These are phyloP conservation scores for Musca domestica DNA, from an alignment of 1,140 invertebrate species.

Conservation along the genomic window DNA sequence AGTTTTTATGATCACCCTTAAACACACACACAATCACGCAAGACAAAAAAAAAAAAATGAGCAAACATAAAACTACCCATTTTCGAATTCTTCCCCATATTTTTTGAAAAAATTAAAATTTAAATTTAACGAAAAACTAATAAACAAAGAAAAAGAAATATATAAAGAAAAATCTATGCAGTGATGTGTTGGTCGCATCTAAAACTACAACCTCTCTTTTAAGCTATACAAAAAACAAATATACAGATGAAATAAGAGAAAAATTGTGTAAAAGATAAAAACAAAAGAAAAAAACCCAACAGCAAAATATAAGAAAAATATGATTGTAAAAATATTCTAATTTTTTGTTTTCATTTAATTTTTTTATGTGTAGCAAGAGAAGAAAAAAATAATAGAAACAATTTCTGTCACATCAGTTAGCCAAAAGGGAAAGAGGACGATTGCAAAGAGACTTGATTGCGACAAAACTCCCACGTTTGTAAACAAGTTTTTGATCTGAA, in stretches of 20 bases:
- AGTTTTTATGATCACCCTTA: not conserved
- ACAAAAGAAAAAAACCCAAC: not conserved
- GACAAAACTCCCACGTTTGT: too few relatives aligned
- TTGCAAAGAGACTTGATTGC: too few relatives aligned
- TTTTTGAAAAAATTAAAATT: slow-evolving; percentile 32
- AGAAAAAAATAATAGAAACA: too few relatives aligned
- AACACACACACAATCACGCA: too few relatives aligned
- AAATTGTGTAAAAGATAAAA: not conserved
- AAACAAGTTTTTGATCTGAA: too few relatives aligned
- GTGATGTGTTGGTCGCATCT: slow-evolving; percentile 50
- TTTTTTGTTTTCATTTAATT: slow-evolving; percentile 6
- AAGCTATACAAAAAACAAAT: slow-evolving; percentile 2
- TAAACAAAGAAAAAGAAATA: slow-evolving; percentile 33
- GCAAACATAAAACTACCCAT: too few relatives aligned
- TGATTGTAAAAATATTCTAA: not conserved
- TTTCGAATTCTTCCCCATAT: slow-evolving; percentile 38
- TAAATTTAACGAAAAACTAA: slow-evolving; percentile 35
- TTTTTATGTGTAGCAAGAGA: not conserved
- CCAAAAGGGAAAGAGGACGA: too few relatives aligned
- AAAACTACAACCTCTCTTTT: slow-evolving; percentile 36
- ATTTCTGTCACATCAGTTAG: too few relatives aligned
- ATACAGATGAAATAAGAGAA: not conserved
- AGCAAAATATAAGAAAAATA: not conserved
- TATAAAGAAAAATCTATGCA: slow-evolving; percentile 15
- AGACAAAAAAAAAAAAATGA: not conserved